Evolutionary conservation across 2,797 vertebrate genomes (phyloP).

Genomic region (Onychomys leucogaster): DNA sequence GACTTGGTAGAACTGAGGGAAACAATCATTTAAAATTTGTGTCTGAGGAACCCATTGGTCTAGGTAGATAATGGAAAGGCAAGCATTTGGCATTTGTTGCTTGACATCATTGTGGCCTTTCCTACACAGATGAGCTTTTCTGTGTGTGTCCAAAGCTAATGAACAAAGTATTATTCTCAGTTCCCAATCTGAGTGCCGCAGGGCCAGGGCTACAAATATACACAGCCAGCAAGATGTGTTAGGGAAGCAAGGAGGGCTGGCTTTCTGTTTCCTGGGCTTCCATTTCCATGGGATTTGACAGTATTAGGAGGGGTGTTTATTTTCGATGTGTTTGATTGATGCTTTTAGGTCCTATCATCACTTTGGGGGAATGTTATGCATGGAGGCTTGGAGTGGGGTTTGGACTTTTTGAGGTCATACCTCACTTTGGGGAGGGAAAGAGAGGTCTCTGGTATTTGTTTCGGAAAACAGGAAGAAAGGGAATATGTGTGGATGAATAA

Average conservation of each 20-base stretch:
- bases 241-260: background rate
- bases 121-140: background rate
- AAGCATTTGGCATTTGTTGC: slow-evolving; percentile 10
- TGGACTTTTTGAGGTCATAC: background rate
- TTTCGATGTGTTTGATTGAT: slow-evolving; percentile 45
- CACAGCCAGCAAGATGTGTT: background rate
- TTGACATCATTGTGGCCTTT: slow-evolving; percentile 21
- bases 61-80: slow-evolving; percentile 37
- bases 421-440: background rate
- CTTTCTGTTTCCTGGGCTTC: slow-evolving; percentile 41
- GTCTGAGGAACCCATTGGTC: slow-evolving; percentile 37
- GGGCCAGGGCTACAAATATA: background rate
- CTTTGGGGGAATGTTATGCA: background rate
- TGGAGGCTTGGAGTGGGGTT: slow-evolving; percentile 15
- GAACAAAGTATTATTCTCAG: background rate
- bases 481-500: background rate
- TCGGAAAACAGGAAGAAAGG: background rate
- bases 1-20: slow-evolving; percentile 26
- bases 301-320: slow-evolving; percentile 56
- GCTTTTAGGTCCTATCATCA: slow-evolving; percentile 25
- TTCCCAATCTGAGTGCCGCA: slow-evolving; percentile 20
- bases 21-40: background rate
- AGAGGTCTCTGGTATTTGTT: background rate
- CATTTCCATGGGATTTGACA: slow-evolving; percentile 50
- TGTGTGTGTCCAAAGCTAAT: slow-evolving; percentile 39